These are phyloP conservation scores for Myoxocephalus aenaeus DNA, from an alignment of 2,797 vertebrate genomes.

Conservation along the genomic window DNA sequence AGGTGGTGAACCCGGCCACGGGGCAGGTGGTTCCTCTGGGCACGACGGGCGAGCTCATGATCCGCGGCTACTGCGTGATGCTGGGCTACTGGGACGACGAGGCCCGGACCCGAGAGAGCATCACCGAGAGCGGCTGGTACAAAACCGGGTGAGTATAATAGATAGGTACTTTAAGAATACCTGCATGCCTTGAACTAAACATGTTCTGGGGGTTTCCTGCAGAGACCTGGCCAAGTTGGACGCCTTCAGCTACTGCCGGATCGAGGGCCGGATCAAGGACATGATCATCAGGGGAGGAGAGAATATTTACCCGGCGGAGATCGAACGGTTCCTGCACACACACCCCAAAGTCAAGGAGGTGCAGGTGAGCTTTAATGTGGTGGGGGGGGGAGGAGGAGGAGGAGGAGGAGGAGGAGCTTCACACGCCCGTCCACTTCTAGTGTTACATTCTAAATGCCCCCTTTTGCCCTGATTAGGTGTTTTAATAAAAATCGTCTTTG, in stretches of 20 bases:
- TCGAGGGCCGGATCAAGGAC: constrained; percentile 94
- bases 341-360: constrained; percentile 92
- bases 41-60: constrained; percentile 86
- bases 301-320: constrained; percentile 94
- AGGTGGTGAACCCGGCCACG: constrained; percentile 84
- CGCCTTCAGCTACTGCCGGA: constrained; percentile 87
- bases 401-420: too few relatives aligned
- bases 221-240: constrained; percentile 92
- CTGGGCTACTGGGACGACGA: constrained; percentile 91
- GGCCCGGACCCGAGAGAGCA: constrained; percentile 83
- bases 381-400: too few relatives aligned
- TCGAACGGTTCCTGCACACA: constrained; percentile 93
- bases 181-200: too few relatives aligned
- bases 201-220: constrained; percentile 1
- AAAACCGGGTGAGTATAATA: constrained; percentile 89
- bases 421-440: too few relatives aligned
- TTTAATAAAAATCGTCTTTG: too few relatives aligned
- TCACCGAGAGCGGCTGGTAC: constrained; percentile 90
- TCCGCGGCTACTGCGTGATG: constrained; percentile 95
- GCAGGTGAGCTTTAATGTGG: constrained; percentile 88
- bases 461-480: too few relatives aligned
- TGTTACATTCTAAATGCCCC: too few relatives aligned
- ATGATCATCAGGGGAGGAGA: constrained; percentile 97
- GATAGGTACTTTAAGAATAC: too few relatives aligned
- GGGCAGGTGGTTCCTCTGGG: constrained; percentile 82